phyloP scores from a whole-genome alignment of 92 coral and sea anemone genomes.

The Scolanthus callimorphus region DNA sequence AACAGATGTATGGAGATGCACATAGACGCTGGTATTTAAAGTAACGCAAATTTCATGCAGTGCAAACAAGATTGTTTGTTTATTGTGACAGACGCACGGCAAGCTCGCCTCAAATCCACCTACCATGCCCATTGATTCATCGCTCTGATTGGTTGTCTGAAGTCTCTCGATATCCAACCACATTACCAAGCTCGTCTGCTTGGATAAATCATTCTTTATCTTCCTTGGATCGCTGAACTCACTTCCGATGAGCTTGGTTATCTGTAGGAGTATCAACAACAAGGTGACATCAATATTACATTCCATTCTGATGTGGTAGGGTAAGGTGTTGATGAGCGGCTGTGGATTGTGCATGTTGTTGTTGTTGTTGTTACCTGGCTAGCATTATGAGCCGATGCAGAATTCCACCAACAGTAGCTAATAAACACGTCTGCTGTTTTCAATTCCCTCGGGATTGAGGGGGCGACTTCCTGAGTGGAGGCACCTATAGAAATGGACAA shows the following conservation, averaged over 20 bases:
- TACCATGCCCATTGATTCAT: constrained; percentile 91
- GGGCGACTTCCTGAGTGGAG: neutral
- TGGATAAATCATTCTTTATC: constrained; percentile 52
- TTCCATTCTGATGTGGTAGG: too few relatives aligned
- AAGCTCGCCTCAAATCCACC: too few relatives aligned
- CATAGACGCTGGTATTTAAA: too few relatives aligned
- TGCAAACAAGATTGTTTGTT: too few relatives aligned
- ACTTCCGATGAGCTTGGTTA: constrained; percentile 40
- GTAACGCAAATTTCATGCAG: too few relatives aligned
- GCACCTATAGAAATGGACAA: neutral
- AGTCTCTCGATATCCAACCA: constrained; percentile 85
- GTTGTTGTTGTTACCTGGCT: too few relatives aligned
- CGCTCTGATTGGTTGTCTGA: constrained; percentile 65
- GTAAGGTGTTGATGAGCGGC: too few relatives aligned
- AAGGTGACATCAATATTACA: too few relatives aligned
- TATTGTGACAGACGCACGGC: too few relatives aligned
- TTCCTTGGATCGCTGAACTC: constrained; percentile 76
- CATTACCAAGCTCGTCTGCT: constrained; percentile 12
- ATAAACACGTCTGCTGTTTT: constrained; percentile 73
- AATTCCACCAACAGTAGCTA: constrained; percentile 94
- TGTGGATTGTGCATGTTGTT: neutral
- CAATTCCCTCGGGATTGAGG: constrained; percentile 3
- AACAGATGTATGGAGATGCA: too few relatives aligned
- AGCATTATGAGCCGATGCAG: constrained; percentile 59
- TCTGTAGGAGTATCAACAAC: too few relatives aligned